These are phyloP conservation scores for Polyodon spathula DNA, from an alignment of 2,113 vertebrate genomes.

Conservation along the genomic window DNA sequence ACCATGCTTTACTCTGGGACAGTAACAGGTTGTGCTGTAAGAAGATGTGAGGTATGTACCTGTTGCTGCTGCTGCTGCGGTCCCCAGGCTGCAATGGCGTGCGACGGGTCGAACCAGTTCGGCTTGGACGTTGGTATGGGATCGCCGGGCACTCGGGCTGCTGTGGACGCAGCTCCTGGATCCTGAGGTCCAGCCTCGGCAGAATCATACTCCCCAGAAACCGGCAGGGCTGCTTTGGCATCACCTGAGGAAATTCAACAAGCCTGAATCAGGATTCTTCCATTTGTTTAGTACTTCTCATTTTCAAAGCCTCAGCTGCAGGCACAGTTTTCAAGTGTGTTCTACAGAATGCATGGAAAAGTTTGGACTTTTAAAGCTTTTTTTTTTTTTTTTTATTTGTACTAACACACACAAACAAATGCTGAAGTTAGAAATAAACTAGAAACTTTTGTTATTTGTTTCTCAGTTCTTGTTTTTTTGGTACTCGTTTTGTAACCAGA, in stretches of 20 bases:
- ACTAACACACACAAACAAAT: no score
- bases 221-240: conserved; percentile 71
- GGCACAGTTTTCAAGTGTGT: no score
- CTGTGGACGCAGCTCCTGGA: conserved; percentile 37
- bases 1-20: no score
- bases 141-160: conserved; percentile 66
- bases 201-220: conserved; percentile 71
- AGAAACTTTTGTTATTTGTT: no score
- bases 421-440: no score
- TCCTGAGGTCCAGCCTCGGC: conserved; percentile 58
- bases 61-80: conserved; percentile 70
- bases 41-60: conserved; percentile 37
- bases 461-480: no score
- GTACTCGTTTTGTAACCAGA: no score
- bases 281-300: no score
- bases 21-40: no score
- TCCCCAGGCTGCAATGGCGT: conserved; percentile 75
- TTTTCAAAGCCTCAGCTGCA: no score
- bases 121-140: conserved; percentile 74
- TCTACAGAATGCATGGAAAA: neutral
- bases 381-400: neutral
- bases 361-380: neutral
- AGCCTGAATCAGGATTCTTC: neutral
- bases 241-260: conserved; percentile 53
- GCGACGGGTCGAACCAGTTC: conserved; percentile 86